These are phyloP conservation scores for Spodoptera exigua DNA, from an alignment of 2,888 invertebrate genomes.

Conservation along the genomic window DNA sequence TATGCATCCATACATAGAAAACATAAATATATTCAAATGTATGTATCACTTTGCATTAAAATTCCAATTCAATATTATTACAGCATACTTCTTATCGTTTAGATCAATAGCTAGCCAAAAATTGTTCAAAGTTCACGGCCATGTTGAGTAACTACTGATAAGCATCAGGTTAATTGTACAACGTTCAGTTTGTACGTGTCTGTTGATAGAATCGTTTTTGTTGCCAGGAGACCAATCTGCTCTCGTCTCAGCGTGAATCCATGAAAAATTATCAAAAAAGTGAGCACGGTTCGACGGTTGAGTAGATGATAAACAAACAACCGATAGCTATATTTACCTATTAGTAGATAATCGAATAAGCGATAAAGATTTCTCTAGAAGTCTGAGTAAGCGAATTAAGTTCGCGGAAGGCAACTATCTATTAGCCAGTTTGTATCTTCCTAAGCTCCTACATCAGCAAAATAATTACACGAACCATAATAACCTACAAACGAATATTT, in stretches of 20 bases:
- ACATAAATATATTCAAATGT: conserved; percentile 51
- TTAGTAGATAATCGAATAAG: not conserved
- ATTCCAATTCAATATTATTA: conserved; percentile 53
- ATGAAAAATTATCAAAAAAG: no score
- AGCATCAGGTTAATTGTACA: conserved; percentile 45
- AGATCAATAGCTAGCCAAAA: conserved; percentile 50
- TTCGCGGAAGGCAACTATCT: conserved; percentile 23
- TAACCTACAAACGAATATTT: conserved; percentile 39
- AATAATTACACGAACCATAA: conserved; percentile 38
- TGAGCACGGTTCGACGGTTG: no score
- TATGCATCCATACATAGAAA: conserved; percentile 27
- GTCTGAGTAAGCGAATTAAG: conserved; percentile 11
- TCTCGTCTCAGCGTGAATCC: no score
- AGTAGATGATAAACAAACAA: no score
- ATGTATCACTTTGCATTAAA: conserved; percentile 47
- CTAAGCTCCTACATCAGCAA: conserved; percentile 29
- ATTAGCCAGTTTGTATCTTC: conserved; percentile 3
- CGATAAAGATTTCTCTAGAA: conserved; percentile 1
- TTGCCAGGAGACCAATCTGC: not conserved
- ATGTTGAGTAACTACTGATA: conserved; percentile 37
- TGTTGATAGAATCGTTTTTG: conserved; percentile 15
- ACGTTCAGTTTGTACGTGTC: conserved; percentile 24
- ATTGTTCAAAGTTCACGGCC: conserved; percentile 50
- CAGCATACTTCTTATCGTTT: conserved; percentile 33
- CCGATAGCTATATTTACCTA: no score